A percentile compares a stretch with the other conserved stretches of the same genome.
Conservation (phyloP, 2,888 invertebrate species). For the Nasonovia ribisnigri region DNA sequence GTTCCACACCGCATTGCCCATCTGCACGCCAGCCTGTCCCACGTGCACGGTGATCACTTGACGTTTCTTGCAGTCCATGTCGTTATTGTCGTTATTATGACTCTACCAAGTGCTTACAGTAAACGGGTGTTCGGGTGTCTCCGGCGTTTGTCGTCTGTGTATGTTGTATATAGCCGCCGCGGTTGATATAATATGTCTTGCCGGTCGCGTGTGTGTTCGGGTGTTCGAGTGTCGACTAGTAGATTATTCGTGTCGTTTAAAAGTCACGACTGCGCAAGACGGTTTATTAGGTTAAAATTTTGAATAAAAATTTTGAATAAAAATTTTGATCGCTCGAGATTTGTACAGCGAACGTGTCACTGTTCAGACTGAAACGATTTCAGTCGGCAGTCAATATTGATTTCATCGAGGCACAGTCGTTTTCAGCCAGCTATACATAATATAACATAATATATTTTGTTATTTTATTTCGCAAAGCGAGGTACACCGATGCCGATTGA, state of each 20-base stretch:
- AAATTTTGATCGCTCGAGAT: constrained; percentile 20
- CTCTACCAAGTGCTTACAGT: not conserved
- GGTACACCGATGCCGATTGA: too few relatives aligned
- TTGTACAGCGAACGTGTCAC: not conserved
- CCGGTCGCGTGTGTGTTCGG: not conserved
- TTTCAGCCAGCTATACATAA: constrained; percentile 17
- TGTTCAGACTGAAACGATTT: not conserved
- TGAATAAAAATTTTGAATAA: not conserved
- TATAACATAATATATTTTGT: not conserved
- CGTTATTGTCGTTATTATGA: not conserved
- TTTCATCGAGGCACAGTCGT: not conserved
- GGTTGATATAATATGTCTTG: not conserved
- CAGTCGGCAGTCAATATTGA: not conserved
- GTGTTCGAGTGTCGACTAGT: not conserved
- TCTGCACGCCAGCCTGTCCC: constrained; percentile 71
- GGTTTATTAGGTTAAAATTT: not conserved
- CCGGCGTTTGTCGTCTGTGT: not conserved
- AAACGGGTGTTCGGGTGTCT: not conserved
- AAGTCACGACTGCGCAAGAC: not conserved
- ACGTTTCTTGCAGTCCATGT: constrained; percentile 67
- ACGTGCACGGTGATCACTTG: constrained; percentile 72
- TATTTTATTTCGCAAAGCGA: not conserved
- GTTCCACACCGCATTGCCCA: constrained; percentile 70
- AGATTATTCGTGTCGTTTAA: not conserved
- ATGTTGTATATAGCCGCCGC: not conserved